These are phyloP conservation scores for Sardinella longiceps DNA, from an alignment of 2,797 vertebrate species.

Conservation along the genomic window DNA sequence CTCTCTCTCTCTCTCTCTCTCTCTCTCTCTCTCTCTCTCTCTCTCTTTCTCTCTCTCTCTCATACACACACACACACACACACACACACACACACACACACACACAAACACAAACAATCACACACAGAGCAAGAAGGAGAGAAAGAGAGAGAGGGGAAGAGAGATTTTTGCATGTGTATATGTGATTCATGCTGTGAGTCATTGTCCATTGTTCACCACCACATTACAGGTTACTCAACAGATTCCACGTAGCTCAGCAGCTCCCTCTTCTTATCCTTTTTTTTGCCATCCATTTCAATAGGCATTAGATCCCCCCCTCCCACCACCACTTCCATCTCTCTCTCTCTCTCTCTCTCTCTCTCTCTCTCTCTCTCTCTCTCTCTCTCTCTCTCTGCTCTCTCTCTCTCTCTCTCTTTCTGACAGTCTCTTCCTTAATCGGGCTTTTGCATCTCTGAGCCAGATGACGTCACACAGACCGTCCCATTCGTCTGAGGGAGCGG, in stretches of 20 bases:
- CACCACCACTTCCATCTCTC: background rate
- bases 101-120: too few relatives aligned
- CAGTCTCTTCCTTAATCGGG: constrained; percentile 1
- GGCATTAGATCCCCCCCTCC: background rate
- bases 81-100: too few relatives aligned
- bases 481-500: background rate
- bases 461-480: background rate
- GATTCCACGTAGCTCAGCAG: background rate
- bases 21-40: background rate
- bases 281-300: background rate
- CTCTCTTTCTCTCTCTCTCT: background rate
- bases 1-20: background rate
- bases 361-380: background rate
- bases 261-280: background rate
- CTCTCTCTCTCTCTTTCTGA: constrained; percentile 26
- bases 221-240: too few relatives aligned
- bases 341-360: background rate
- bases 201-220: background rate
- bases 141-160: background rate
- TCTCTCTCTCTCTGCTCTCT: constrained; percentile 2
- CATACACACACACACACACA: background rate
- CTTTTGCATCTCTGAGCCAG: constrained; percentile 11
- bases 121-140: too few relatives aligned
- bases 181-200: constrained; percentile 16
- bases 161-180: background rate